Evolutionary conservation across 2,888 invertebrate species (phyloP).

Genomic region (Spodoptera picta): DNA sequence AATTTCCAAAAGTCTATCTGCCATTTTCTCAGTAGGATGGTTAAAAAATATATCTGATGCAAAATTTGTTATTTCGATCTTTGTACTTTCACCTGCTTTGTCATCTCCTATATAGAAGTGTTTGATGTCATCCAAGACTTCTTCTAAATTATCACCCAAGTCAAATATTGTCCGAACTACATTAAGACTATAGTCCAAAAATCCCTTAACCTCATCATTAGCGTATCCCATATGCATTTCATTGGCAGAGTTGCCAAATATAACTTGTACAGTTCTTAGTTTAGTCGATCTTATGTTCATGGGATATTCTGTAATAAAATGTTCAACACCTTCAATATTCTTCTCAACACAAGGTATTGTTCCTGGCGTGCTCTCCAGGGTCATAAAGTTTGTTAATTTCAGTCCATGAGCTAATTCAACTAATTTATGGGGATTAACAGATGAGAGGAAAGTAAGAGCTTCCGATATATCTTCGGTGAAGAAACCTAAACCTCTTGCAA

Average conservation of each 20-base stretch:
- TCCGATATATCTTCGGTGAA: conserved; percentile 26
- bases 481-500: conserved; percentile 27
- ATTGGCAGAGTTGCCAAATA: conserved; percentile 35
- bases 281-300: conserved; percentile 28
- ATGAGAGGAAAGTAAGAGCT: conserved; percentile 31
- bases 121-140: conserved; percentile 14
- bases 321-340: conserved; percentile 30
- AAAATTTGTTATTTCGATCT: conserved; percentile 16
- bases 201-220: neutral
- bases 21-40: conserved; percentile 26
- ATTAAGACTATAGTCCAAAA: neutral
- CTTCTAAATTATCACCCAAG: conserved; percentile 10
- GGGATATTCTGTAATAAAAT: conserved; percentile 36
- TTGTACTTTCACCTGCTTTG: conserved; percentile 3
- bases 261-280: conserved; percentile 13
- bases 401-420: conserved; percentile 13
- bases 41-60: conserved; percentile 22
- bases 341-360: conserved; percentile 30
- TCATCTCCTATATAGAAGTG: conserved; percentile 44
- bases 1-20: conserved; percentile 16
- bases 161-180: neutral
- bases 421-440: conserved; percentile 21
- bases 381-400: neutral
- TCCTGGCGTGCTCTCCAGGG: neutral
- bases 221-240: conserved; percentile 15